Percentiles rank a stretch among this genome's conserved stretches.
Conservation (phyloP, 2,888 invertebrate genomes). For the Mesochorus sp. region DNA sequence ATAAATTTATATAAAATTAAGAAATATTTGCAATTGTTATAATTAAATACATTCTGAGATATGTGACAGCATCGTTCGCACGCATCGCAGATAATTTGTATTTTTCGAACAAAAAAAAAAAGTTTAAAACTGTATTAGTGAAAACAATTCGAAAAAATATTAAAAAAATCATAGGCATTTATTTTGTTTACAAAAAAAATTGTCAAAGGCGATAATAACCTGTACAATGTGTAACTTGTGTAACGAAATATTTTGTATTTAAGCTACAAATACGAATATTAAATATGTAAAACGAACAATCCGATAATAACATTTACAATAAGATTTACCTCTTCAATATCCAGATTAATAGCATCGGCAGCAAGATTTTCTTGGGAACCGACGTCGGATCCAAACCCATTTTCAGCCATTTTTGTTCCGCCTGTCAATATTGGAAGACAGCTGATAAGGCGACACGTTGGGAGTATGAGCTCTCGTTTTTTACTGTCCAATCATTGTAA, state of each 20-base stretch:
- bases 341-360: conserved; percentile 84
- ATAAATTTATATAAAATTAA: too few species aligned
- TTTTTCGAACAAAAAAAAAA: background rate
- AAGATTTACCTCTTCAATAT: conserved; percentile 87
- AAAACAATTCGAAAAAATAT: background rate
- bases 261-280: background rate
- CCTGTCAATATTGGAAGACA: conserved; percentile 63
- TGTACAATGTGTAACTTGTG: conserved; percentile 37
- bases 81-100: too few species aligned
- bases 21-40: too few species aligned
- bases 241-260: background rate
- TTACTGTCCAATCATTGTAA: background rate
- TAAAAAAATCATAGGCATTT: background rate
- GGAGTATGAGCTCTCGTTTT: conserved; percentile 44
- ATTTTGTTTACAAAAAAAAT: conserved; percentile 30
- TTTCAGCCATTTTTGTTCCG: conserved; percentile 79
- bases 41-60: too few species aligned
- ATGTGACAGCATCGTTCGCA: too few species aligned
- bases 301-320: conserved; percentile 1
- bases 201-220: conserved; percentile 55
- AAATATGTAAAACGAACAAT: background rate
- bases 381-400: conserved; percentile 85
- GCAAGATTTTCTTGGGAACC: conserved; percentile 88
- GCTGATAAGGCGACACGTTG: conserved; percentile 53
- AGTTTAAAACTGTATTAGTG: background rate